Base-by-base conservation (phyloP, 2,888 invertebrate species). In the Phymatocera aterrima region DNA sequence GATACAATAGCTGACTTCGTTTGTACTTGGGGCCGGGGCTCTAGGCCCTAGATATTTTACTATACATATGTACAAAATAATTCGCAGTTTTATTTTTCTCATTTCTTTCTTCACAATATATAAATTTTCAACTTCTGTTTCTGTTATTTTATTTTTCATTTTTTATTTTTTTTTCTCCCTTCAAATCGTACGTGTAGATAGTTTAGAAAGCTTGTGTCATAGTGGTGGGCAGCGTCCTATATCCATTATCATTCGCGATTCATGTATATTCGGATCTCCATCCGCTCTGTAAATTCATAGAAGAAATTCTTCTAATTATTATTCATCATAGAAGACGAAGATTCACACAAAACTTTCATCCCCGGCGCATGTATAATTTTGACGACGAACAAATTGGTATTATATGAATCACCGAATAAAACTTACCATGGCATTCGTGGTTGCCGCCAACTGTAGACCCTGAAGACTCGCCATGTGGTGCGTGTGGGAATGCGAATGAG, bases 201-300 rank as follows among this genome's bases (percentile, higher is more conserved):
- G n/a, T n/a, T 80, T 77, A 81, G 80, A 74, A 80, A 81, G 82
- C 83, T 85, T 82, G 81, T 83, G 82, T 83, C 82, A 80, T 82
- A 82, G 83, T 85, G 90, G 88, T 87, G 88, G 88, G 88, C 85
- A 89, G 87, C 86, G 87, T 89, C 87, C 87, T 86, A 85, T 85
- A 83, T 83, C 86, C 84, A 81, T 83, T 88, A 83, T 91, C 88
- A 87, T 90, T 88, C 90, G 91, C 93, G 94, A 95, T 96, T 97
- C 97, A 97, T 96, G 97, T 96, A 92, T 97, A 97, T 92, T 97
- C 97, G 89, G 96, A 95, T 92, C 97, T 94, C 97, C 97, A 97
- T 89, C 97, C 95, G 91, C 95, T 95, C 97, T 97, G 94, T 80
- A n/a, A 94, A 94, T 89, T 88, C 92, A 85, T 89, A 85, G 85